Evolutionary conservation across 2,113 vertebrate species (phyloP).

Genomic region (Atractosteus spatula): DNA sequence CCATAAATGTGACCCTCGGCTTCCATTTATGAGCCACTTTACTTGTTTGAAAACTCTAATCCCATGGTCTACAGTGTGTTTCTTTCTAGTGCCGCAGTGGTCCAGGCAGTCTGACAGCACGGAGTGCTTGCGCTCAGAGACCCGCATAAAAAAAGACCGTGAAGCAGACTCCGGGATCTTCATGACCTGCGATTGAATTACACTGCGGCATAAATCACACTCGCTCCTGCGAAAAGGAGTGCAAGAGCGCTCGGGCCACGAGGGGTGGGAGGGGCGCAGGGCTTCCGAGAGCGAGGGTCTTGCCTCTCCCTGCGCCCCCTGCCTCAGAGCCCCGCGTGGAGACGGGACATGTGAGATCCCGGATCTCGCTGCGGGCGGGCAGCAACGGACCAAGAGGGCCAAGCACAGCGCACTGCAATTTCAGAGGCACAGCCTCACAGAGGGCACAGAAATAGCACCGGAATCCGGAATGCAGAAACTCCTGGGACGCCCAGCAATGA

Average conservation of each 20-base stretch:
- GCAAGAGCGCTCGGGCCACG: background rate
- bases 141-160: too few species aligned
- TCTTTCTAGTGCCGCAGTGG: background rate
- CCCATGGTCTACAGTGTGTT: too few species aligned
- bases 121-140: too few species aligned
- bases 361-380: background rate
- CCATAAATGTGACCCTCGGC: slow-evolving; percentile 33
- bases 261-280: background rate
- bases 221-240: background rate
- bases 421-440: too few species aligned
- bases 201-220: background rate
- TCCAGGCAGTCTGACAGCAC: background rate
- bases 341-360: background rate
- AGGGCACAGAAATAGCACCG: too few species aligned
- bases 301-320: too few species aligned
- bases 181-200: slow-evolving; percentile 8
- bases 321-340: background rate
- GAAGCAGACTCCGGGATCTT: background rate
- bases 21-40: slow-evolving; percentile 34
- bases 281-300: background rate
- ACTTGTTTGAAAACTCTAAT: too few species aligned
- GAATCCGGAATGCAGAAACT: too few species aligned
- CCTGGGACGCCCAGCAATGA: too few species aligned
- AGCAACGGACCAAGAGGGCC: too few species aligned
- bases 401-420: too few species aligned